Conservation (phyloP, 2,113 vertebrate species). For the Scortum barcoo region DNA sequence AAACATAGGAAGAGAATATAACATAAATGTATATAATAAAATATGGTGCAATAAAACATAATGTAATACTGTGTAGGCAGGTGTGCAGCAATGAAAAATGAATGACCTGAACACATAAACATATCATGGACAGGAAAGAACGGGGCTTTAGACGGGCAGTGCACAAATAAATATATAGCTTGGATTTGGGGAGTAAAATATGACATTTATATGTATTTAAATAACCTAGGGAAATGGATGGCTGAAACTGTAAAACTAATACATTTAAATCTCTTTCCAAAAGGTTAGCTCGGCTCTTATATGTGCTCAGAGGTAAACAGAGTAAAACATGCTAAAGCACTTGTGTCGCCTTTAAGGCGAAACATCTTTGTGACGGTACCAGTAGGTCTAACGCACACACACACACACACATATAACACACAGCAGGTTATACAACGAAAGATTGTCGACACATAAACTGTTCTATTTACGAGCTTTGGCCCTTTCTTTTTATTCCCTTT, state of each 20-base stretch:
- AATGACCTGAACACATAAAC: no score
- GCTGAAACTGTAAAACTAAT: not conserved
- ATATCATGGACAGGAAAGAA: no score
- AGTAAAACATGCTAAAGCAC: not conserved
- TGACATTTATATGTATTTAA: not conserved
- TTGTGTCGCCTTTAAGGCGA: not conserved
- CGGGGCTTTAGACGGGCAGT: no score
- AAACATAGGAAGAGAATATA: no score
- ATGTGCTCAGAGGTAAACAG: not conserved
- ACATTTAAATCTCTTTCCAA: not conserved
- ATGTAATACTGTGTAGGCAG: no score
- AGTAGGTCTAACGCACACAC: not conserved
- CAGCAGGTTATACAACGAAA: not conserved
- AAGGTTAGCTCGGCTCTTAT: not conserved
- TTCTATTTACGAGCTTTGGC: not conserved
- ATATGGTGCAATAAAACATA: no score
- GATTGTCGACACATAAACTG: conserved; percentile 1
- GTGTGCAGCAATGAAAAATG: no score
- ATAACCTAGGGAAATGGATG: not conserved
- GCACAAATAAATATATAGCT: no score
- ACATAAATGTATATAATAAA: no score
- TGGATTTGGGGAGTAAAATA: no score
- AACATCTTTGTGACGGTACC: not conserved
- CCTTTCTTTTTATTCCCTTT: not conserved
- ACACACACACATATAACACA: no score